Percentiles rank a stretch among this genome's conserved stretches.
These are phyloP conservation scores for Gadus macrocephalus DNA, from an alignment of 2,113 vertebrate species.

Conservation along the genomic window DNA sequence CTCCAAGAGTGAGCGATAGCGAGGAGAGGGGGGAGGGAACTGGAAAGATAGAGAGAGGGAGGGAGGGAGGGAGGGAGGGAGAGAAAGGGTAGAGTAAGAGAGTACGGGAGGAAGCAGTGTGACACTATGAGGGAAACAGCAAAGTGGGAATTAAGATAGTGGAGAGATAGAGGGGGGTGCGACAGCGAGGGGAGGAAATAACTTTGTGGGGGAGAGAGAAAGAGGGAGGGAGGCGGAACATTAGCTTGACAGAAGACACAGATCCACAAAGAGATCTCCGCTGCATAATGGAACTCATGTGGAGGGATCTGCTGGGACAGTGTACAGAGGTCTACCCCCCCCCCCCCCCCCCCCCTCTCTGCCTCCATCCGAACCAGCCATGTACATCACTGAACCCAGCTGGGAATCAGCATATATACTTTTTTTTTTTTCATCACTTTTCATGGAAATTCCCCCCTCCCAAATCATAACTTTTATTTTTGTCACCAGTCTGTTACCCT, in stretches of 20 bases:
- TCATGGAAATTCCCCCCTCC: too few relatives aligned
- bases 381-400: too few relatives aligned
- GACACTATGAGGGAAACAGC: not conserved
- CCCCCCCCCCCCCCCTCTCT: too few relatives aligned
- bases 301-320: too few relatives aligned
- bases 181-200: not conserved
- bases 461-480: too few relatives aligned
- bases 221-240: conserved; percentile 1
- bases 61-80: not conserved
- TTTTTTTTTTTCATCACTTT: too few relatives aligned
- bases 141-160: not conserved
- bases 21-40: not conserved
- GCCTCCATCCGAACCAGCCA: too few relatives aligned
- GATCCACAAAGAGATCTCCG: conserved; percentile 26
- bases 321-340: too few relatives aligned
- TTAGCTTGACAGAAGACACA: not conserved
- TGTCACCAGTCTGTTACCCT: too few relatives aligned
- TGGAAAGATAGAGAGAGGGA: not conserved
- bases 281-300: conserved; percentile 66
- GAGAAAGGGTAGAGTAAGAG: not conserved
- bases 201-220: not conserved
- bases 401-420: too few relatives aligned
- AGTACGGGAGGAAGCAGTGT: not conserved
- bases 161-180: not conserved
- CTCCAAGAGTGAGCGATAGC: conserved; percentile 1